Percentiles rank a stretch among this genome's conserved stretches.
Evolutionary conservation across 2,888 invertebrate genomes (phyloP).

Genomic region (Brenthis hecate): DNA sequence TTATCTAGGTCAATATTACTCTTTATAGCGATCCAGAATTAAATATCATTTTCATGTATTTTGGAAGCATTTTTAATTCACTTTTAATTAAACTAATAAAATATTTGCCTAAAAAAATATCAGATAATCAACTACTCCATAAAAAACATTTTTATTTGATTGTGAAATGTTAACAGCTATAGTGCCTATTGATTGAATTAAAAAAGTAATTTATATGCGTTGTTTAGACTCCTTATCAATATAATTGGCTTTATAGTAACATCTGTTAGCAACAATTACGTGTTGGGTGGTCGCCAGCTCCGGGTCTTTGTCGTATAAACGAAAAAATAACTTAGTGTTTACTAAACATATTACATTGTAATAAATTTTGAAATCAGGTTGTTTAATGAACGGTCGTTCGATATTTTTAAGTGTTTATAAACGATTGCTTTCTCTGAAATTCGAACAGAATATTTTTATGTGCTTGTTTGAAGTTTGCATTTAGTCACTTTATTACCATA

Average conservation of each 20-base stretch:
- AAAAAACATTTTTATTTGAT: neutral
- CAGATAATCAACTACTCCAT: neutral
- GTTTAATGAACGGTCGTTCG: slow-evolving; percentile 33
- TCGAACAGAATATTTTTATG: slow-evolving; percentile 23
- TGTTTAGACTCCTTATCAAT: slow-evolving; percentile 56
- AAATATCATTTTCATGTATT: too few relatives aligned
- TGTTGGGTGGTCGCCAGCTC: slow-evolving; percentile 49
- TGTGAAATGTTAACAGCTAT: slow-evolving; percentile 29
- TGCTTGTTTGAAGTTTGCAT: slow-evolving; percentile 16
- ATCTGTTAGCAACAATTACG: slow-evolving; percentile 51
- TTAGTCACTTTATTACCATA: slow-evolving; percentile 9
- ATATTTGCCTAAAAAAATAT: slow-evolving; percentile 27
- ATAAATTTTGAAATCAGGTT: slow-evolving; percentile 39
- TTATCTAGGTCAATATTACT: too few relatives aligned
- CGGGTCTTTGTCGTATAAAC: slow-evolving; percentile 50
- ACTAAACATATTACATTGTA: slow-evolving; percentile 60
- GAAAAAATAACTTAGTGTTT: slow-evolving; percentile 55
- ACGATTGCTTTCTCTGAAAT: slow-evolving; percentile 30
- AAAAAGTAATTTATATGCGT: slow-evolving; percentile 35
- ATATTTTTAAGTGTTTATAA: slow-evolving; percentile 35
- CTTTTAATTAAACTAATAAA: neutral
- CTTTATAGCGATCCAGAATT: too few relatives aligned
- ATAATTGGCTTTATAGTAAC: slow-evolving; percentile 56
- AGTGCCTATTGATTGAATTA: slow-evolving; percentile 35
- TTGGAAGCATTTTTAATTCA: too few relatives aligned